Base-by-base conservation (phyloP, 2,113 vertebrate genomes). In the Ammospiza nelsoni region DNA sequence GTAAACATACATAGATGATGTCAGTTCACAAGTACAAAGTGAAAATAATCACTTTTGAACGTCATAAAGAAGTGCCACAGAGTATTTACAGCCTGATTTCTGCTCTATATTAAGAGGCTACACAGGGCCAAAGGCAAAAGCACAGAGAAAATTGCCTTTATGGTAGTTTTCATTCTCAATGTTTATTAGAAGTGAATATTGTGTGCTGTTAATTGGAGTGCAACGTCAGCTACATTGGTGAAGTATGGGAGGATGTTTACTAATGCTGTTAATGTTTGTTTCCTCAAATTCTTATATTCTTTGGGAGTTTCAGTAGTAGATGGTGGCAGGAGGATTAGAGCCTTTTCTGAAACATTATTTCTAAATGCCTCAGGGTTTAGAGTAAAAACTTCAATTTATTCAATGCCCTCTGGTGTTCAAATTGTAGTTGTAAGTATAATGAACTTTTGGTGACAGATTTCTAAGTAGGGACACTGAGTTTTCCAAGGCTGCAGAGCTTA, bases 171-270 rank as follows among this genome's bases (percentile, higher is more conserved):
- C 27, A 49, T 94, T 86, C 31, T 74, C 61, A 37, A 0, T 93
- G 57, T 90, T 91, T 92, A 80, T 93, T 88, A 63, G 12, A 88
- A 86, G 24, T 77, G 52, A 90, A 61, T 51, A n/a, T 44, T 65
- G 68, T 0, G 0, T 86, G 33, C 59, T 76, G 19, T 73, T 95
- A 67, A 80, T 85, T 80, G 37, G 29, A 88, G 27, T 67, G 68
- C 75, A 94, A 39, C 31, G 67, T 80, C 55, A 84, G 49, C 73
- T 52, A 9, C 35, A 33, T 37, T 72, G 61, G 33, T 77, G 54
- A 80, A 93, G 72, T 51, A 44, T 78, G 25, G 92, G 52, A 92
- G 83, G 87, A 87, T 86, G 79, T 95, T 95, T 95, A 79, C 68
- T 89, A 67, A 15, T 41, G 59, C 27, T 79, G 20, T 76, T 91